Evolutionary conservation across 1,140 invertebrate genomes (phyloP).

Genomic region (Dolichoris vasculosae): DNA sequence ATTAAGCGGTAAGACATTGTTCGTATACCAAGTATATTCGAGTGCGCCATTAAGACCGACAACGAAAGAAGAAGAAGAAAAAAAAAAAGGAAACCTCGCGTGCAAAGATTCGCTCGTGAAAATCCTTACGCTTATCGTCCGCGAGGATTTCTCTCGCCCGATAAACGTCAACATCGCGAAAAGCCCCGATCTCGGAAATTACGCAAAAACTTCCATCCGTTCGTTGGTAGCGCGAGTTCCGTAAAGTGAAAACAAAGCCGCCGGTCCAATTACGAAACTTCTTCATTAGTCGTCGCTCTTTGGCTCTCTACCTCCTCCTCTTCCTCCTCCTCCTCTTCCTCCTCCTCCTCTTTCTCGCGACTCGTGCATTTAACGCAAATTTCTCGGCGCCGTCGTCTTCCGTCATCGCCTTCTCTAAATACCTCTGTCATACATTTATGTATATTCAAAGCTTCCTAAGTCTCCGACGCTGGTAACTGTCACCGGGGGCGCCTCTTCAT

Average conservation of each 20-base stretch:
- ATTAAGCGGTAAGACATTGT: too few species aligned
- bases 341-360: not conserved
- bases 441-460: constrained; percentile 53
- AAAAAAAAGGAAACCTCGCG: not conserved
- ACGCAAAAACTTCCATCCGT: not conserved
- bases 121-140: not conserved
- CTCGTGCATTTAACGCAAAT: constrained; percentile 37
- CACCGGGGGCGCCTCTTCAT: constrained; percentile 67
- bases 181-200: not conserved
- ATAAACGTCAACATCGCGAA: not conserved
- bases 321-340: not conserved
- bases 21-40: too few species aligned
- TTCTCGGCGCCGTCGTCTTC: constrained; percentile 36
- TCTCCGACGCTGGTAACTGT: constrained; percentile 63
- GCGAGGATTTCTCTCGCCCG: not conserved
- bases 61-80: too few species aligned
- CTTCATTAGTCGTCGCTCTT: constrained; percentile 40
- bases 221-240: not conserved
- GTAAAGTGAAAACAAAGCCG: constrained; percentile 46
- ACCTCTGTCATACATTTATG: constrained; percentile 50
- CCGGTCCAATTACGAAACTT: constrained; percentile 51
- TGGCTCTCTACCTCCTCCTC: not conserved
- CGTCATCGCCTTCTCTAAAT: constrained; percentile 45
- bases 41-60: too few species aligned
- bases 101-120: not conserved